Percentiles rank a stretch among this genome's conserved stretches.
phyloP scores from a whole-genome alignment of 2,113 vertebrate species.

The Procavia capensis region DNA sequence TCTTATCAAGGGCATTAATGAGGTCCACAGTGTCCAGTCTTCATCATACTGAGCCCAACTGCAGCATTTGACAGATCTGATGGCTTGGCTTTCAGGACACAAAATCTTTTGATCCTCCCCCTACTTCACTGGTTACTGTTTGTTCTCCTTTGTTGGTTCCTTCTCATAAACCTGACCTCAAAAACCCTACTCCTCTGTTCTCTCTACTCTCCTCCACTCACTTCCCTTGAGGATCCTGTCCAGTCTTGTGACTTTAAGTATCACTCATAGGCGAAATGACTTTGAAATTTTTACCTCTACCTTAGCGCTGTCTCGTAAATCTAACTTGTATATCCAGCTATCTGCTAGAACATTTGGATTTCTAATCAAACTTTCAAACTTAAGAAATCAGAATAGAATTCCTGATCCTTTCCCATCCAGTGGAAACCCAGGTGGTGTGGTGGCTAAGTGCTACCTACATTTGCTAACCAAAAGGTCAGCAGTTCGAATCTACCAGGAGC shows the following conservation, averaged over 20 bases:
- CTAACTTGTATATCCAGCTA: not conserved
- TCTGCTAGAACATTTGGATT: not conserved
- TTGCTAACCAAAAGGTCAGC: no score
- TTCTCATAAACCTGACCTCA: not conserved
- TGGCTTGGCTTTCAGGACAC: not conserved
- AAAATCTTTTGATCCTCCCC: not conserved
- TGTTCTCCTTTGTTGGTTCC: not conserved
- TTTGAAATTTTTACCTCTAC: not conserved
- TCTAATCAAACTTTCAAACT: not conserved
- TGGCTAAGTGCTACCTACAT: no score
- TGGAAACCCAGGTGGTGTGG: no score
- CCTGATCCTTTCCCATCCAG: not conserved
- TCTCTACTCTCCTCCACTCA: not conserved
- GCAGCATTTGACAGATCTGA: not conserved
- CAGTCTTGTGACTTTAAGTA: not conserved
- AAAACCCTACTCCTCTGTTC: not conserved
- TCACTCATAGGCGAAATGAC: not conserved
- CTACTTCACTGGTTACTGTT: not conserved
- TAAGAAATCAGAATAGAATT: not conserved
- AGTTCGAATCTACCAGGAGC: no score
- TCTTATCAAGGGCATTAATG: not conserved
- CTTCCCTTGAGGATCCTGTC: not conserved
- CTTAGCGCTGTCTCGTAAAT: not conserved
- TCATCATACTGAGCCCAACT: not conserved
- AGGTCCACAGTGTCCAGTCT: no score